These are phyloP conservation scores for Lasioglossum pauxillum DNA, from an alignment of 2,888 invertebrate species.

Conservation along the genomic window DNA sequence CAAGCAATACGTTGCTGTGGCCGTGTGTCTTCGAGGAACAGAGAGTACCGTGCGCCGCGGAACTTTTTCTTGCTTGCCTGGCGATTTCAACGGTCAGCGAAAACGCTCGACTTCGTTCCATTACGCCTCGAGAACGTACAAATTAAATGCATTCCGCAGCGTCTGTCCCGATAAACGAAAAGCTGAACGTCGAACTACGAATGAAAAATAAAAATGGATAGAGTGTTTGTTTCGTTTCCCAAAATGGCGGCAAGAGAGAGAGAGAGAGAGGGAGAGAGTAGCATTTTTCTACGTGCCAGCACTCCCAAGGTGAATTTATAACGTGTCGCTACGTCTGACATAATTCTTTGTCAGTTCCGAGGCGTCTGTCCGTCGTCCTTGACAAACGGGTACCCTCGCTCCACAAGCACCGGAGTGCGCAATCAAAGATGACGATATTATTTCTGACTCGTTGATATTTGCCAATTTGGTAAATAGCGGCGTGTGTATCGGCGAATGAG, in stretches of 20 bases:
- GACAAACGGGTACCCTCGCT: constrained; percentile 71
- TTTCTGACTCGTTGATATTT: constrained; percentile 70
- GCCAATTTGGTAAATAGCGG: constrained; percentile 70
- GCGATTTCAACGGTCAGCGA: constrained; percentile 29
- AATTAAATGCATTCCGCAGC: not conserved
- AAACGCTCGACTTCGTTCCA: not conserved
- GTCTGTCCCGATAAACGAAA: not conserved
- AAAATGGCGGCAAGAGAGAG: not conserved
- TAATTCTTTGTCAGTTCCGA: constrained; percentile 73
- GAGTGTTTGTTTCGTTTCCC: not conserved
- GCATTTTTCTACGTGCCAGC: constrained; percentile 68
- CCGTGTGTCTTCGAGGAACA: constrained; percentile 32
- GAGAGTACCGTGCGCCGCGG: not conserved
- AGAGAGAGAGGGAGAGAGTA: constrained; percentile 26
- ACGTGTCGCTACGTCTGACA: constrained; percentile 69
- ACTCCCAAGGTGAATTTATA: constrained; percentile 73
- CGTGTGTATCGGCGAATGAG: constrained; percentile 1
- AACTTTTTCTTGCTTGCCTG: constrained; percentile 35
- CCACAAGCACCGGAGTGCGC: constrained; percentile 64
- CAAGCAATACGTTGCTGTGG: constrained; percentile 38
- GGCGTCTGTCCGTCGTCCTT: constrained; percentile 68
- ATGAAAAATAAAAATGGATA: not conserved
- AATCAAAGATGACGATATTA: constrained; percentile 73
- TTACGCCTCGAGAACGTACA: not conserved
- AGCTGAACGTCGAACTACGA: not conserved